Conservation (phyloP, 2,113 vertebrate genomes). For the Zosterops japonicus region DNA sequence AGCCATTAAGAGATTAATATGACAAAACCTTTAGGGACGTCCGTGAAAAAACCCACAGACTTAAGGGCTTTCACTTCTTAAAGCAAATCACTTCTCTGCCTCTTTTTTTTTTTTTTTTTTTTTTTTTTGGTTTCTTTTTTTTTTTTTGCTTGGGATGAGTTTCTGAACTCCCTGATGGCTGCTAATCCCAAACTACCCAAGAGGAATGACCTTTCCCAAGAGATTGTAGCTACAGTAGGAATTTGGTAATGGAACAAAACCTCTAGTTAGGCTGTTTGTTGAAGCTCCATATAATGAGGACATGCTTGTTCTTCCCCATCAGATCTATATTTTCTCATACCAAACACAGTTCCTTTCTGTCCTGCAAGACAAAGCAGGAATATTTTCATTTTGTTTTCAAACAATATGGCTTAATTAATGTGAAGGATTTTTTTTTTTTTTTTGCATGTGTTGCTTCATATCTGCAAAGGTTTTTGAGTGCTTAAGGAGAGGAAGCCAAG, state of each 20-base stretch:
- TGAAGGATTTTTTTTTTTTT: neutral
- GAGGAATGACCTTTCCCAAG: neutral
- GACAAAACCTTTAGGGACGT: neutral
- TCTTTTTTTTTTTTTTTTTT: neutral
- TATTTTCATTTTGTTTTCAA: neutral
- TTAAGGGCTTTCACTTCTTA: constrained; percentile 22
- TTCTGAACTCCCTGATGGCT: neutral
- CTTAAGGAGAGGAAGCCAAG: neutral
- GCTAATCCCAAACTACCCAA: neutral
- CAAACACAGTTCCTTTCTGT: neutral
- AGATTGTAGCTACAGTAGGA: neutral
- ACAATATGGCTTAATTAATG: neutral
- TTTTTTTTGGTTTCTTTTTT: neutral
- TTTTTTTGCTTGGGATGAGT: neutral
- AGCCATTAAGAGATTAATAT: constrained; percentile 52
- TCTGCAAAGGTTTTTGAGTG: neutral
- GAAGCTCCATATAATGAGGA: neutral
- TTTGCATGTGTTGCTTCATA: neutral
- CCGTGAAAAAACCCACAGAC: neutral
- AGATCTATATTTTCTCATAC: neutral
- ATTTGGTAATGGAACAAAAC: neutral
- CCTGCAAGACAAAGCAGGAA: neutral
- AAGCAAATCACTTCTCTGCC: neutral
- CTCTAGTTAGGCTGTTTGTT: neutral
- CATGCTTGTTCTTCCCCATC: neutral